Percentiles rank a stretch among this genome's conserved stretches.
These are phyloP conservation scores for Perodicticus potto DNA, from an alignment of 2,797 vertebrate species.

Conservation along the genomic window DNA sequence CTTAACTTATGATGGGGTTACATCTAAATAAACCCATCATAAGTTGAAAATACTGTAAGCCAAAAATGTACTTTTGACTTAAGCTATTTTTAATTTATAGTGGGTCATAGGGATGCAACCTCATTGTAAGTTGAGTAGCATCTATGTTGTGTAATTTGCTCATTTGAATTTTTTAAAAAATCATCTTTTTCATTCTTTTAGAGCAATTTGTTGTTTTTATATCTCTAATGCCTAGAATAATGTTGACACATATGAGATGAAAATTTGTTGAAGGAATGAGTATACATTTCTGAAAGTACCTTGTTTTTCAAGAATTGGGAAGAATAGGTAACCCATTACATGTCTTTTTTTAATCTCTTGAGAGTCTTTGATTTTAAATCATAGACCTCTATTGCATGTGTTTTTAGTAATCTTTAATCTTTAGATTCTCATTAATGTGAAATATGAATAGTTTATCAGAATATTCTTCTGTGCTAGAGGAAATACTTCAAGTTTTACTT, in stretches of 20 bases:
- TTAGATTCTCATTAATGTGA: slow-evolving; percentile 39
- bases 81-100: too few relatives aligned
- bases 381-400: slow-evolving; percentile 4
- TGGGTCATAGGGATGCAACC: too few relatives aligned
- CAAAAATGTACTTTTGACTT: too few relatives aligned
- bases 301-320: slow-evolving; percentile 51
- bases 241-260: not conserved
- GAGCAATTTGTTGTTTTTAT: slow-evolving; percentile 23
- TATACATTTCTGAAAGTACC: not conserved
- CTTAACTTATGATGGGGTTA: not conserved
- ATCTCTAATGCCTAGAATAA: not conserved
- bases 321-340: not conserved
- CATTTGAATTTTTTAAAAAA: not conserved
- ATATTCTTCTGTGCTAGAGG: not conserved
- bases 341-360: slow-evolving; percentile 2
- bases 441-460: not conserved
- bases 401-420: slow-evolving; percentile 47
- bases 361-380: slow-evolving; percentile 10
- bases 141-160: not conserved
- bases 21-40: too few relatives aligned
- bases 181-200: not conserved
- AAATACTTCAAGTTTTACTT: slow-evolving; percentile 18
- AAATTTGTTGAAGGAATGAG: slow-evolving; percentile 21
- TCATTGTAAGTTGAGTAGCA: not conserved
- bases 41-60: too few relatives aligned